Conservation (phyloP, 1,140 invertebrate species). For the Heliothis virescens region DNA sequence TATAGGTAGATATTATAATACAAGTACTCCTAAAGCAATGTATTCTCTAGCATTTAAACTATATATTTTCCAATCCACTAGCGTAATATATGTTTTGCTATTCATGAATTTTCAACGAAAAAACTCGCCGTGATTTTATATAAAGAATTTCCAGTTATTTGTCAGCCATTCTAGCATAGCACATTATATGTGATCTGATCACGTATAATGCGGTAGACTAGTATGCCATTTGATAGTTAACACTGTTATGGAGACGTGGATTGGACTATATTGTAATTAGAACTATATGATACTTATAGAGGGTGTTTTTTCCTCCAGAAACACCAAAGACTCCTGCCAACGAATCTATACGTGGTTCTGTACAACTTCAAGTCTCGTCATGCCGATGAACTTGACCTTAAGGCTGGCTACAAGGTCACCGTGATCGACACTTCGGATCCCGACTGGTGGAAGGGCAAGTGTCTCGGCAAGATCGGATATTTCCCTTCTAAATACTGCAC, state of each 20-base stretch:
- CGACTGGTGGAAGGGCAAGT: slow-evolving; percentile 99
- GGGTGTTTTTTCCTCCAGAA: slow-evolving; percentile 87
- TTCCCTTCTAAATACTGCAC: slow-evolving; percentile 98
- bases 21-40: background rate
- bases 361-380: slow-evolving; percentile 98
- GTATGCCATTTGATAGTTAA: slow-evolving; percentile 18
- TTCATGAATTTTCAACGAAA: slow-evolving; percentile 15
- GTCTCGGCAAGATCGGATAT: slow-evolving; percentile 95
- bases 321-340: slow-evolving; percentile 93
- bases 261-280: background rate
- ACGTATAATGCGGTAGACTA: slow-evolving; percentile 5
- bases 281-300: background rate
- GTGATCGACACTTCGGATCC: slow-evolving; percentile 97
- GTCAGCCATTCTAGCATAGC: background rate
- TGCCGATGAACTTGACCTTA: slow-evolving; percentile 97
- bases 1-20: background rate
- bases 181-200: slow-evolving; percentile 1
- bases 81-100: slow-evolving; percentile 10
- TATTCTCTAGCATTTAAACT: background rate
- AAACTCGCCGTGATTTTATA: background rate
- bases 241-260: background rate
- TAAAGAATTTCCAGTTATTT: slow-evolving; percentile 18
- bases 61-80: slow-evolving; percentile 16
- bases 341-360: slow-evolving; percentile 97
- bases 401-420: slow-evolving; percentile 97